Evolutionary conservation across 2,113 vertebrate genomes (phyloP).

Genomic region (Seriola aureovittata): DNA sequence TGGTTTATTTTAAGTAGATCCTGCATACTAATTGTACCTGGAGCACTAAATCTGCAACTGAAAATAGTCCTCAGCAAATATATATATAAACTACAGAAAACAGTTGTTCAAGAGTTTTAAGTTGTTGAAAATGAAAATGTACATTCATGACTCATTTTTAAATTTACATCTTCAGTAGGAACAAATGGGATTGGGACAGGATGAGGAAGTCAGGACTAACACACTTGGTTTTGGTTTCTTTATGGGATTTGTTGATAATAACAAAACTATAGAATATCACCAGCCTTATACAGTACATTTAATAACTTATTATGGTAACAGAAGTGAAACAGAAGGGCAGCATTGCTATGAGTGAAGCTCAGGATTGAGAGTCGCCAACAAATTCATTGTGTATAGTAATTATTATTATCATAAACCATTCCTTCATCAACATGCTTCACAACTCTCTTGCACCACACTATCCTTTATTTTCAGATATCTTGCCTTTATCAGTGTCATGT

Average conservation of each 20-base stretch:
- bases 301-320: no score
- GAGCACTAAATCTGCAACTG: neutral
- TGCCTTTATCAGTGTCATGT: neutral
- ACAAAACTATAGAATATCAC: neutral
- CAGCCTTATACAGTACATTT: neutral
- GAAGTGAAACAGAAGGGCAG: neutral
- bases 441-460: no score
- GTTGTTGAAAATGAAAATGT: no score
- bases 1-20: neutral
- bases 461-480: neutral
- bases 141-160: neutral
- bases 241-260: no score
- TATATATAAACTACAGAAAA: neutral
- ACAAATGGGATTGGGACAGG: neutral
- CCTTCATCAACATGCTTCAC: neutral
- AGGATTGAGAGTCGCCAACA: no score
- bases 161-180: neutral
- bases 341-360: neutral
- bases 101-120: no score
- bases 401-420: neutral
- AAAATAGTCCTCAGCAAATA: neutral
- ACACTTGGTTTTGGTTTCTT: neutral
- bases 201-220: neutral
- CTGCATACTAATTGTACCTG: neutral
- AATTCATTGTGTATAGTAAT: neutral